Conservation (phyloP, 2,113 vertebrate genomes). For the Terrapene triunguis region DNA sequence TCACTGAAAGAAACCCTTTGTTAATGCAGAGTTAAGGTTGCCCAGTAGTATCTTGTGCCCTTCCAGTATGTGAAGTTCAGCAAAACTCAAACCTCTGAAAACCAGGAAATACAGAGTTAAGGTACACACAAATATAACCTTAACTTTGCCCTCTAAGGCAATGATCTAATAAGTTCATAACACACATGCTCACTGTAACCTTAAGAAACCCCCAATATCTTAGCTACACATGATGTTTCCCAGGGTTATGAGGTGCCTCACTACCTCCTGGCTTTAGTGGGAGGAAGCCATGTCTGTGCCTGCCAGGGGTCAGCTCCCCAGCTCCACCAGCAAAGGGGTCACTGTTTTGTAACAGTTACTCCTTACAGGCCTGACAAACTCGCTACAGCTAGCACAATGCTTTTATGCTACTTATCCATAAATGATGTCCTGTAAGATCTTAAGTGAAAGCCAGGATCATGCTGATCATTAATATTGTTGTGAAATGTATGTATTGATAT, state of each 20-base stretch:
- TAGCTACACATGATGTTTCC: no score
- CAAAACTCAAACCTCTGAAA: background rate
- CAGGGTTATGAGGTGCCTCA: no score
- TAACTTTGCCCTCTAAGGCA: background rate
- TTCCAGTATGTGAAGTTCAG: background rate
- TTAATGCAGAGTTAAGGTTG: background rate
- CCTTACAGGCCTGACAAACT: background rate
- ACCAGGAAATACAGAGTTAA: background rate
- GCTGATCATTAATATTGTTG: background rate
- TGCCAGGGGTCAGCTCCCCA: no score
- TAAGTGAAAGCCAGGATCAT: background rate
- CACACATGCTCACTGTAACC: background rate
- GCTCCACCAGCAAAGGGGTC: background rate
- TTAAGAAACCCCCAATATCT: background rate
- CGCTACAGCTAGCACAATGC: background rate
- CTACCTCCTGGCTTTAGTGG: no score
- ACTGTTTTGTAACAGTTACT: background rate
- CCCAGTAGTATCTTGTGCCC: background rate
- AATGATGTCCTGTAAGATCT: background rate
- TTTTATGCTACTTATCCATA: background rate
- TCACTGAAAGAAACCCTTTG: background rate
- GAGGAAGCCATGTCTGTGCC: no score
- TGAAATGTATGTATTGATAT: background rate
- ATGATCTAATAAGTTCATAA: background rate
- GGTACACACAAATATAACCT: background rate